Evolutionary conservation across 2,797 vertebrate genomes (phyloP).

Genomic region (Potorous gilbertii): DNA sequence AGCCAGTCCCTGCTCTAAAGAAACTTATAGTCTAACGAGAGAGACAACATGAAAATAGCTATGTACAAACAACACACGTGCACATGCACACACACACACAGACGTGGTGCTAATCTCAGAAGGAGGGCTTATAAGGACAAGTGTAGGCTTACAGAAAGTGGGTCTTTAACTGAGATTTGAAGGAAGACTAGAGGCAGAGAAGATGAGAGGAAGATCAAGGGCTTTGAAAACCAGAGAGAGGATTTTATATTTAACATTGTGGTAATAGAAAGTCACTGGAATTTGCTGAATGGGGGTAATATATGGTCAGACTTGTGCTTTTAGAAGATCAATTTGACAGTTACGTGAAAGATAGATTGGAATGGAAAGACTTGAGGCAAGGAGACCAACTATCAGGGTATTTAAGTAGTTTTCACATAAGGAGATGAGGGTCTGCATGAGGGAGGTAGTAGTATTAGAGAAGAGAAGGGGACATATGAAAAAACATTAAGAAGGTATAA

Average conservation of each 20-base stretch:
- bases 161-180: not conserved
- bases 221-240: not conserved
- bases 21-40: not conserved
- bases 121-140: not conserved
- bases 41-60: not conserved
- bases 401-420: not conserved
- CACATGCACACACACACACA: not conserved
- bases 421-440: not conserved
- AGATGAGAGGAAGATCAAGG: not conserved
- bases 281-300: not conserved
- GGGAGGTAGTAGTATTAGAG: not conserved
- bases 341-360: not conserved
- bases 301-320: not conserved
- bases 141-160: not conserved
- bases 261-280: not conserved
- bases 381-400: not conserved
- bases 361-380: not conserved
- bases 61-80: not conserved
- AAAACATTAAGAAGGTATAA: not conserved
- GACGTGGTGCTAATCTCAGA: not conserved
- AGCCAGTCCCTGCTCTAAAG: not conserved
- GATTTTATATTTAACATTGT: not conserved
- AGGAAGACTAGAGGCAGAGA: not conserved
- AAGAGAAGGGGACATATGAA: not conserved
- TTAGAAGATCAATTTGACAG: not conserved